These are phyloP conservation scores for Panzeria rudis DNA, from an alignment of 2,888 invertebrate species.

Conservation along the genomic window DNA sequence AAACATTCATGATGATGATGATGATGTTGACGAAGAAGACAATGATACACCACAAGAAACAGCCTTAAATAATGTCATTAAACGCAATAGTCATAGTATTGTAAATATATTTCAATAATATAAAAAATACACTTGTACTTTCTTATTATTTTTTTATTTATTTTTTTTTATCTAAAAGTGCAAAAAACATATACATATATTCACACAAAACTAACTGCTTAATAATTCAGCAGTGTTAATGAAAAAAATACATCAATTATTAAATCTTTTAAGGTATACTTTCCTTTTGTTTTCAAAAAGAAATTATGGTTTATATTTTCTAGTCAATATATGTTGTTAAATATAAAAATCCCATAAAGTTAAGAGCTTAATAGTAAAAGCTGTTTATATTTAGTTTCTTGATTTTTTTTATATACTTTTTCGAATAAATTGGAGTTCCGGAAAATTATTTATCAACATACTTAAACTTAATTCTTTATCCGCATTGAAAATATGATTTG, in stretches of 20 bases:
- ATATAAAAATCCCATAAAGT: conserved; percentile 46
- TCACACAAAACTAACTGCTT: conserved; percentile 2
- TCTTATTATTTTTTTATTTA: too few species aligned
- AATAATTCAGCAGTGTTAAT: conserved; percentile 15
- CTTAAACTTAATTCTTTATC: too few species aligned
- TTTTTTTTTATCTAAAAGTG: conserved; percentile 36
- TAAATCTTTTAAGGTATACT: conserved; percentile 35
- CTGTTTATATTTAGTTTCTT: conserved; percentile 41
- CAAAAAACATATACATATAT: neutral
- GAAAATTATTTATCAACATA: conserved; percentile 17
- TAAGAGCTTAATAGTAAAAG: conserved; percentile 42
- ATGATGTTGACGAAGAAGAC: conserved; percentile 33
- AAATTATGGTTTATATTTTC: conserved; percentile 59
- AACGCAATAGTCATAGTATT: conserved; percentile 74
- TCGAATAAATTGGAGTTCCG: conserved; percentile 47
- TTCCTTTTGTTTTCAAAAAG: conserved; percentile 39
- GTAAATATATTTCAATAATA: conserved; percentile 76
- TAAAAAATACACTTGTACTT: conserved; percentile 40
- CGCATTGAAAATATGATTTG: too few species aligned
- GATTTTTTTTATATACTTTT: conserved; percentile 15
- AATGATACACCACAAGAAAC: conserved; percentile 63
- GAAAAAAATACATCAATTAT: conserved; percentile 12
- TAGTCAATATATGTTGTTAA: conserved; percentile 71
- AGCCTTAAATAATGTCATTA: conserved; percentile 73
- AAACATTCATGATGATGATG: conserved; percentile 27